Evolutionary conservation across 2,888 invertebrate genomes (phyloP).

Genomic region (Melitaea athalia): DNA sequence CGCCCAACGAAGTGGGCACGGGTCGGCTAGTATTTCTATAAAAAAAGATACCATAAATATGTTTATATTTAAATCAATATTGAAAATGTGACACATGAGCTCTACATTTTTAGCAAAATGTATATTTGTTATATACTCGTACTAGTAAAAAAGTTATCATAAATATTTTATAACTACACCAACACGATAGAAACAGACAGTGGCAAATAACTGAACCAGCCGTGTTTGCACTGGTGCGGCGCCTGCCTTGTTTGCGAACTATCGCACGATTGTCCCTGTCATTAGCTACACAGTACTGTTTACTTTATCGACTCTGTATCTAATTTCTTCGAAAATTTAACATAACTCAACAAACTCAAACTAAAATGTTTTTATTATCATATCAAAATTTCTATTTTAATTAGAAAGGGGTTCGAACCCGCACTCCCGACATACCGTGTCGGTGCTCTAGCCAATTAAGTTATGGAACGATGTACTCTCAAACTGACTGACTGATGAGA

Average conservation of each 20-base stretch:
- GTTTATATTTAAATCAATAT: neutral
- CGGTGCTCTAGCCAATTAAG: no score
- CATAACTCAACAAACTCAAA: neutral
- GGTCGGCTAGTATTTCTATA: no score
- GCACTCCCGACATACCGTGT: no score
- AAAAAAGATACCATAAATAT: neutral
- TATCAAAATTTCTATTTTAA: no score
- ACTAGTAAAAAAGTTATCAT: neutral
- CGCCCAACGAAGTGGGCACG: no score
- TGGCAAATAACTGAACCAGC: slow-evolving; percentile 32
- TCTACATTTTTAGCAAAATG: no score
- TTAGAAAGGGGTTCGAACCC: no score
- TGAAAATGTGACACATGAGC: no score
- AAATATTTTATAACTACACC: neutral
- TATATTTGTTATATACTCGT: no score
- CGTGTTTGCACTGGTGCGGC: slow-evolving; percentile 35
- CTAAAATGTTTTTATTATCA: no score
- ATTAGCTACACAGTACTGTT: slow-evolving; percentile 41
- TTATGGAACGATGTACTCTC: no score
- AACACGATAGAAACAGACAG: slow-evolving; percentile 15
- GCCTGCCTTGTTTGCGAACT: slow-evolving; percentile 52
- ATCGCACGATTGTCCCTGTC: slow-evolving; percentile 54
- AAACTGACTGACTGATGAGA: no score
- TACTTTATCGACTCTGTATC: neutral
- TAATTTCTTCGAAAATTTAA: slow-evolving; percentile 6